Evolutionary conservation across 2,113 vertebrate genomes (phyloP).

Genomic region (Paradoxurus hermaphroditus): DNA sequence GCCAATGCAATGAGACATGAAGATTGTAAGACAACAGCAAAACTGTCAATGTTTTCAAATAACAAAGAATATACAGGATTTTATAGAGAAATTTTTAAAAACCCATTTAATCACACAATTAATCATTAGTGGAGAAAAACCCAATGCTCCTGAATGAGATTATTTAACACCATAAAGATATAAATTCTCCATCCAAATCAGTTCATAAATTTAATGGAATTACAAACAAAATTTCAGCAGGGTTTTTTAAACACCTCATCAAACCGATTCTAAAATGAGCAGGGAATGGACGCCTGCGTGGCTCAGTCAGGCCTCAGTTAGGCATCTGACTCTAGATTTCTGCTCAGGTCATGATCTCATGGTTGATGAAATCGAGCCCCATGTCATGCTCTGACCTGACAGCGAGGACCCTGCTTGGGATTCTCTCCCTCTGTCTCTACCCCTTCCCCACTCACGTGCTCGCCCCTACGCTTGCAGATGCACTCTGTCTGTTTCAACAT

Average conservation of each 20-base stretch:
- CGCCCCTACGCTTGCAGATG: too few relatives aligned
- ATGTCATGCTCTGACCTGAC: too few relatives aligned
- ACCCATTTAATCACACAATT: background rate
- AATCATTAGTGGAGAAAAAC: background rate
- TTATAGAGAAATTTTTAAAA: background rate
- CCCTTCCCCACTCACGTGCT: too few relatives aligned
- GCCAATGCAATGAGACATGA: background rate
- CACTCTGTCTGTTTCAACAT: too few relatives aligned
- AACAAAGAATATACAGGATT: background rate
- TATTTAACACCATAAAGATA: background rate
- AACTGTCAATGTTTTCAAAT: background rate
- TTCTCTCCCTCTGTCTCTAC: too few relatives aligned
- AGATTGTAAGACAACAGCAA: background rate
- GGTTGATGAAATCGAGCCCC: too few relatives aligned
- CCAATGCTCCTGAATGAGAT: background rate
- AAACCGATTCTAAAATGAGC: background rate
- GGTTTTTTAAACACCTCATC: constrained; percentile 11
- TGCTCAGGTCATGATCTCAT: too few relatives aligned
- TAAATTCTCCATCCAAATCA: background rate
- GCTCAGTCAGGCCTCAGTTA: too few relatives aligned
- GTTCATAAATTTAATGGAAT: background rate
- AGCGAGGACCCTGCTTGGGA: too few relatives aligned
- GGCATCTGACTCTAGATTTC: too few relatives aligned
- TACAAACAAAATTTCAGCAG: background rate
- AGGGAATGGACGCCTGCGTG: background rate